Evolutionary conservation across 2,888 invertebrate genomes (phyloP).

Genomic region (Platynereis dumerilii): DNA sequence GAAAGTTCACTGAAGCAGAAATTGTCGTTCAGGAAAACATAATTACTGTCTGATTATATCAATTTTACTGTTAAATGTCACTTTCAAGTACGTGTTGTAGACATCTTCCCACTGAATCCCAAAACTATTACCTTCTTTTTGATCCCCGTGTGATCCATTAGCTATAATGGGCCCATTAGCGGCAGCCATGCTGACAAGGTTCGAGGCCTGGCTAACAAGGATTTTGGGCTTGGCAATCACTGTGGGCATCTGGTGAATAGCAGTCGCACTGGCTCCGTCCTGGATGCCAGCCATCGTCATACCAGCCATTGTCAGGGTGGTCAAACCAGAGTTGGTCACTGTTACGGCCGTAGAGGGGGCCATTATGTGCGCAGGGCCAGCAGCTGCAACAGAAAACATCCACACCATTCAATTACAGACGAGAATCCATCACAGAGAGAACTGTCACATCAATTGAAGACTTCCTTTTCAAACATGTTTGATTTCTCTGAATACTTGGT

Average conservation of each 20-base stretch:
- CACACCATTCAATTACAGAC: not conserved
- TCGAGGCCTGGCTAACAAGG: constrained; percentile 20
- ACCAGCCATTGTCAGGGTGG: not conserved
- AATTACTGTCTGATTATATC: too few species aligned
- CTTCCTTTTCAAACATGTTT: too few species aligned
- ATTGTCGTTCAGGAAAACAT: too few species aligned
- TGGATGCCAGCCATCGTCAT: not conserved
- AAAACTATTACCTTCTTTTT: constrained; percentile 23
- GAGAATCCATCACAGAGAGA: not conserved
- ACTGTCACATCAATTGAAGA: too few species aligned
- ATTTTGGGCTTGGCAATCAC: constrained; percentile 28
- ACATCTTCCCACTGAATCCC: too few species aligned
- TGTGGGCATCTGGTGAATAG: constrained; percentile 29
- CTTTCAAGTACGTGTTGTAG: too few species aligned
- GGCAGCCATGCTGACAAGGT: constrained; percentile 11
- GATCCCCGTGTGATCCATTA: constrained; percentile 22
- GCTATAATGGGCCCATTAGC: constrained; percentile 17
- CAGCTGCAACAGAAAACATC: not conserved
- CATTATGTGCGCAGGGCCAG: constrained; percentile 6
- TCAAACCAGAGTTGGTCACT: not conserved
- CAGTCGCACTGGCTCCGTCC: constrained; percentile 8
- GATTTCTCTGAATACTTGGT: too few species aligned
- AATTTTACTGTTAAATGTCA: too few species aligned
- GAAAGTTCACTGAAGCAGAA: too few species aligned
- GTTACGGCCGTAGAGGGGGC: not conserved